phyloP scores from a whole-genome alignment of 2,888 invertebrate species.

The Tiliacea citrago region DNA sequence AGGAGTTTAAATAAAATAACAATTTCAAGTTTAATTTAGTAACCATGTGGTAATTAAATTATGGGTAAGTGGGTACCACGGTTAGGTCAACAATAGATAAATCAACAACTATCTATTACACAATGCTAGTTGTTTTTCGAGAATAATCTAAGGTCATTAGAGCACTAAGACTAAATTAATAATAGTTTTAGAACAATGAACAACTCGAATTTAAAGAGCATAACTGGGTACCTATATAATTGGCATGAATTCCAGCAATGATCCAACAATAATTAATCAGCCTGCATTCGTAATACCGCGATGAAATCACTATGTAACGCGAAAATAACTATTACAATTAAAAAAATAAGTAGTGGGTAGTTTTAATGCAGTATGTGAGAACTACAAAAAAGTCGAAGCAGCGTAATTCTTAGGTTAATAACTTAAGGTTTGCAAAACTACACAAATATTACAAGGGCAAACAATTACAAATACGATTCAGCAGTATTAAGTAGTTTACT shows the following conservation, averaged over 20 bases:
- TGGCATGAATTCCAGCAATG: slow-evolving; percentile 17
- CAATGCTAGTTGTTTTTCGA: slow-evolving; percentile 28
- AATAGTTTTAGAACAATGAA: slow-evolving; percentile 20
- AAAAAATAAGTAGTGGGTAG: slow-evolving; percentile 58
- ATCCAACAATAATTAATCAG: slow-evolving; percentile 37
- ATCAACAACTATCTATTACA: not conserved
- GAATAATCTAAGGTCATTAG: slow-evolving; percentile 40
- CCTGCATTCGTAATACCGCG: slow-evolving; percentile 45
- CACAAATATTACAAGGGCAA: slow-evolving; percentile 69
- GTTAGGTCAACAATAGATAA: slow-evolving; percentile 11
- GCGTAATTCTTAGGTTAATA: not conserved
- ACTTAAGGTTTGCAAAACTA: slow-evolving; percentile 17
- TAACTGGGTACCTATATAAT: slow-evolving; percentile 2
- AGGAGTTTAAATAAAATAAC: not conserved
- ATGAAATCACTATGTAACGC: slow-evolving; percentile 42
- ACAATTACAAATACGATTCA: slow-evolving; percentile 61
- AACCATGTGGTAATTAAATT: slow-evolving; percentile 28
- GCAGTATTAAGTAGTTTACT: slow-evolving; percentile 69
- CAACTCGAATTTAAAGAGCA: slow-evolving; percentile 1
- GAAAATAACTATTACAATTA: slow-evolving; percentile 35
- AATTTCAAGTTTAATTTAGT: slow-evolving; percentile 23
- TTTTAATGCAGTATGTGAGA: slow-evolving; percentile 28
- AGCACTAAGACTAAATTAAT: not conserved
- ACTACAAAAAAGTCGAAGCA: not conserved
- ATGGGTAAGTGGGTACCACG: not conserved